Base-by-base conservation (phyloP, 2,113 vertebrate species). In the Strigops habroptila region DNA sequence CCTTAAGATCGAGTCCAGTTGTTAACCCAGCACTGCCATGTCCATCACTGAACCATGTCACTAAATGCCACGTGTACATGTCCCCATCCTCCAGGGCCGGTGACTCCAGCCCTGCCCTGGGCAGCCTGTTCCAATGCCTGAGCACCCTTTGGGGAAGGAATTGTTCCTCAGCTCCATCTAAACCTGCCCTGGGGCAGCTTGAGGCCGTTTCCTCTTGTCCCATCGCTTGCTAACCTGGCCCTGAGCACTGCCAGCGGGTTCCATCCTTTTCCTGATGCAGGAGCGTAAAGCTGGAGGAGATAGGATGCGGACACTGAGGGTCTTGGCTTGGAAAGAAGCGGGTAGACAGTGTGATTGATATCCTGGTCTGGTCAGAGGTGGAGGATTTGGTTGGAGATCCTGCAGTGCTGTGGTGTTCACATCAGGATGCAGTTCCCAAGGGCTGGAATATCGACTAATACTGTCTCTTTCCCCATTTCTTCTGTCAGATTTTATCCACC, bases 261-360 rank as follows among this genome's bases (percentile, higher is more conserved):
- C 57, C 57, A 59, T 23, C 57, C 33, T 59, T 24, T 59, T 59
- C 57, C 22, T 35, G 57, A n/a, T 35, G 33, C 9, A 23, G 57
- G 57, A 35, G 14, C 23, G 33, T 59, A 59, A n/a, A n/a, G 21
- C 57, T 59, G 57, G 22, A 35, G 57, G 57, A 35, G 33, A 59
- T 35, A 22, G 9, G 33, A 33, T 59, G 16, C 9, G 30, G 75
- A 11, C 60, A 1, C 14, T 2, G 7, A 9, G 31, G 46, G 30
- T 18, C 25, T 68, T 14, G n/a, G n/a, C n/a, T 60, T 6, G 82
- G 60, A 3, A 59, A 35, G 52, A 52, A 30, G 3, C 0, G 18
- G 49, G 33, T 24, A 4, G 67, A 27, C 17, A 0, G 1, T 6
- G 14, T 9, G 2, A 7, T 28, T 43, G 53, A 1, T 24, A 3